Conservation (phyloP, 2,113 vertebrate species). For the Chloroceryle aenea region DNA sequence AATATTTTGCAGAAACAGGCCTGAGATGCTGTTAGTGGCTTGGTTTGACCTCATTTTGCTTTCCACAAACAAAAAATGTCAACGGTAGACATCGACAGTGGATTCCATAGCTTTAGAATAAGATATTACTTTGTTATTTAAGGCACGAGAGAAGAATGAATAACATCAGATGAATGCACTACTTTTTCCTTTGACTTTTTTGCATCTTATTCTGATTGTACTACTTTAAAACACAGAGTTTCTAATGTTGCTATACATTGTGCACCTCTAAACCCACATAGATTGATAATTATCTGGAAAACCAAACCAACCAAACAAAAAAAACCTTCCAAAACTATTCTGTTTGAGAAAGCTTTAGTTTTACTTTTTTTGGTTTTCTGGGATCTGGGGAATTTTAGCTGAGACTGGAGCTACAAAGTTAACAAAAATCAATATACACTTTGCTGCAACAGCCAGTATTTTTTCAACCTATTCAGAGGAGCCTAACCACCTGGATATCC, state of each 20-base stretch:
- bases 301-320: background rate
- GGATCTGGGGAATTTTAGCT: background rate
- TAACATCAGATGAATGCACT: background rate
- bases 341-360: background rate
- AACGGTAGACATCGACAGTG: background rate
- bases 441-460: background rate
- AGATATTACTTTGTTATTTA: background rate
- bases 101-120: background rate
- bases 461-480: background rate
- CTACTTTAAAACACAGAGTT: background rate
- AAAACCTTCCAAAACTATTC: background rate
- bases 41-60: slow-evolving; percentile 42
- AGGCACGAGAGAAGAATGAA: background rate
- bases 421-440: background rate
- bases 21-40: slow-evolving; percentile 6
- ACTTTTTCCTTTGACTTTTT: background rate
- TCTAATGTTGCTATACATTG: background rate
- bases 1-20: background rate
- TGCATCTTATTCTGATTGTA: background rate
- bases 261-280: background rate
- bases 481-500: background rate
- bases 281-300: background rate
- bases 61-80: background rate
- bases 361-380: background rate
- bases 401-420: background rate